Evolutionary conservation across 2,113 vertebrate species (phyloP), one percentile per base, ranked within the genome.

Genomic region (Cyanoderma ruficeps): DNA sequence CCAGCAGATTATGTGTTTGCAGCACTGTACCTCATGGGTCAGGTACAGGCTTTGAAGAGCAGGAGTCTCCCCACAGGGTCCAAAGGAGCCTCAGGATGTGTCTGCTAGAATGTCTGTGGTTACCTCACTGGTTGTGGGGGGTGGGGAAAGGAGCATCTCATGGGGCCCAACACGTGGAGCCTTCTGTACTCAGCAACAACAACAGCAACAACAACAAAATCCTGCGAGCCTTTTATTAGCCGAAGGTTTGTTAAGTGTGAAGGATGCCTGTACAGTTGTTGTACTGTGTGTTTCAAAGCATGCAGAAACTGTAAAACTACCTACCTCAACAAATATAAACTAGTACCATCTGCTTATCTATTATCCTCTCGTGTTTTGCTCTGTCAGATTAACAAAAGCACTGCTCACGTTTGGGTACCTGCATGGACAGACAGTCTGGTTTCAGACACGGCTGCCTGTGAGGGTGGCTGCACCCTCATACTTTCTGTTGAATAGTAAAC

Each of bases 21-120:
- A 85, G 8, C 9, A 0, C 57, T 60, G 2, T 20, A 28, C 30
- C 8, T 42, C 13, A 4, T 1, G 1, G n/a, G 25, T 15, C 64
- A 61, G 60, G 15, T 52, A 24, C 13, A 10, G 21, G 33, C 82
- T 59, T 71, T 71, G 67, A 60, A 64, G 70, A 41, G n/a, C n/a
- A 11, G 19, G 23, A 78, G 9, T 71, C 9, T 78, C 23, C 33
- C 25, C 9, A 13, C 4, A 50, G 13, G 13, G 21, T 6, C 25
- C 37, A 30, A 33, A 89, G 37, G n/a, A 81, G 1, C n/a, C 41
- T 28, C 17, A 41, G 30, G 35, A 52, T 44, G 31, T 64, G 10
- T 49, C 20, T 59, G 39, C 33, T 79, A 11, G 30, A 60, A 60
- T n/a, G 14, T 9, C 23, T 10, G 10, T 52, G 49, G 5, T 64